Percentiles rank a stretch among this genome's conserved stretches.
Evolutionary conservation across 2,113 vertebrate genomes (phyloP).

Genomic region (Rhinolophus sinicus): DNA sequence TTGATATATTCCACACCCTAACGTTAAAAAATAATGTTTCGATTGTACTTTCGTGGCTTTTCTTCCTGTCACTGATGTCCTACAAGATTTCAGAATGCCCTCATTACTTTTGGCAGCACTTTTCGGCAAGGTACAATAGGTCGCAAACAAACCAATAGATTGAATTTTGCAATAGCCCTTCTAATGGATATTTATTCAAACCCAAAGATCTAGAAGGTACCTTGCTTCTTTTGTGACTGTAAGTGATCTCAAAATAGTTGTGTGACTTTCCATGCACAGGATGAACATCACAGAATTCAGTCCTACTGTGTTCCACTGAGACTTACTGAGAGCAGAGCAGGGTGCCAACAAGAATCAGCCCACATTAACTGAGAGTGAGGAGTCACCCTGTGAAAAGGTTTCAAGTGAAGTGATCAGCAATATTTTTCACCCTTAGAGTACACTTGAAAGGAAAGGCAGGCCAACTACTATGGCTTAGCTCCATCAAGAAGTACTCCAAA

Average conservation of each 20-base stretch:
- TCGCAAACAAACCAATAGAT: slow-evolving; percentile 26
- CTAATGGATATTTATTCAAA: not conserved
- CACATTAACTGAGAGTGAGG: not conserved
- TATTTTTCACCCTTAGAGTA: slow-evolving; percentile 6
- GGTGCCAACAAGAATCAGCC: not conserved
- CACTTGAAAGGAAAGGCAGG: slow-evolving; percentile 47
- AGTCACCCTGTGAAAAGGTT: slow-evolving; percentile 11
- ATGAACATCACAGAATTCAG: not conserved
- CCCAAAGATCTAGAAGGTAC: not conserved
- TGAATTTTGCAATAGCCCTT: slow-evolving; percentile 32
- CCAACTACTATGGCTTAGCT: slow-evolving; percentile 27
- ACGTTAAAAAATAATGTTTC: not conserved
- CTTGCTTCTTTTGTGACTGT: not conserved
- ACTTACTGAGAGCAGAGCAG: not conserved
- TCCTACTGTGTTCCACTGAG: not conserved
- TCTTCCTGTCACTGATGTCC: slow-evolving; percentile 8
- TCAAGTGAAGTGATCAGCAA: slow-evolving; percentile 53
- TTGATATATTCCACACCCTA: not conserved
- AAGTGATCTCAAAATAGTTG: not conserved
- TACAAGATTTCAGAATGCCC: not conserved
- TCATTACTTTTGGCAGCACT: not conserved
- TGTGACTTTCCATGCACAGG: not conserved
- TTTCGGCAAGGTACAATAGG: slow-evolving; percentile 66
- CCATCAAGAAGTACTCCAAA: slow-evolving; percentile 78
- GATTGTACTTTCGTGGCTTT: not conserved